phyloP scores from a whole-genome alignment of 2,113 vertebrate species.

The Perccottus glenii region DNA sequence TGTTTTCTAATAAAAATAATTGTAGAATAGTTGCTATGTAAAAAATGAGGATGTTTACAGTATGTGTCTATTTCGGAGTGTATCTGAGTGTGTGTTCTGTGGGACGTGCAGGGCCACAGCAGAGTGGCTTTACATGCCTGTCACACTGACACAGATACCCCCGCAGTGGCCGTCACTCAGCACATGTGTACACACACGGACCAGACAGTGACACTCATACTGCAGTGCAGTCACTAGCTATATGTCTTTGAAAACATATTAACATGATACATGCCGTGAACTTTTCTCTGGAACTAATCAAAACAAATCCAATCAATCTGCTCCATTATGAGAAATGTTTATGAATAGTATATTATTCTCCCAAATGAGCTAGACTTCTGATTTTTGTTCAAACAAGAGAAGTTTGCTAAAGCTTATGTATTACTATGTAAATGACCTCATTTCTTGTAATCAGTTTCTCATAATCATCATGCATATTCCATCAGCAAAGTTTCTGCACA shows the following conservation, averaged over 20 bases:
- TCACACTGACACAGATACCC: conserved; percentile 84
- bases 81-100: conserved; percentile 7
- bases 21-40: conserved; percentile 8
- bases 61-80: conserved; percentile 10
- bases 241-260: conserved; percentile 28
- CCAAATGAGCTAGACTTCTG: conserved; percentile 26
- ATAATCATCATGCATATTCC: conserved; percentile 22
- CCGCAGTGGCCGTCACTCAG: conserved; percentile 77
- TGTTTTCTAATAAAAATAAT: no score
- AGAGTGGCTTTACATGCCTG: conserved; percentile 75
- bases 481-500: not conserved
- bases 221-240: conserved; percentile 16
- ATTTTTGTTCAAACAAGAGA: conserved; percentile 20
- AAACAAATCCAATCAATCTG: conserved; percentile 1
- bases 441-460: conserved; percentile 21
- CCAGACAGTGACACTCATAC: conserved; percentile 22
- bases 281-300: conserved; percentile 5
- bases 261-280: conserved; percentile 29
- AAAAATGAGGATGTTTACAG: conserved; percentile 47
- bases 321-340: conserved; percentile 4
- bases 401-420: conserved; percentile 9
- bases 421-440: conserved; percentile 23
- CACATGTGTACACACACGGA: conserved; percentile 45
- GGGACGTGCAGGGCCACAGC: conserved; percentile 66
- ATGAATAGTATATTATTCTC: not conserved